Evolutionary conservation across 1,140 invertebrate species (phyloP), one percentile per base, ranked within the genome.

Genomic region (Papilio machaon): DNA sequence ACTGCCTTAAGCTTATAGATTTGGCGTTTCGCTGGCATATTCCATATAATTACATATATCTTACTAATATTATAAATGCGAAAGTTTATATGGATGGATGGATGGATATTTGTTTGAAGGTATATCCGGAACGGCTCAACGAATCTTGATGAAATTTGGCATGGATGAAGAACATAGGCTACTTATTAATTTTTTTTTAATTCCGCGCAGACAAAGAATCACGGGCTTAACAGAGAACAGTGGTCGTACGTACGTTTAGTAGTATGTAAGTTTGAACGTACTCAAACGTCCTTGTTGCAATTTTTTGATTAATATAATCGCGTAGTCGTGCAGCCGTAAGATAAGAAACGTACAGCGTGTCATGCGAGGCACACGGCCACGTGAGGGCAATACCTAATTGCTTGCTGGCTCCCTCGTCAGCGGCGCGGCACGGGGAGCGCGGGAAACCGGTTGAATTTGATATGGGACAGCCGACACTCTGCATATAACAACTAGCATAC

Each of bases 371-470:
- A 46, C 35, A 73, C 43, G 70, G 17, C 35, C 43, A 73, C 35
- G 70, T 73, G 35, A 73, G 38, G 46, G 70, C 38, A 19, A 73
- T 73, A 46, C 11, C 60, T 64, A 64, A 67, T 70, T 70, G 64
- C 30, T 35, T 15, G 64, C 64, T 70, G 60, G 11, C 60, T 67
- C 23, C 23, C 60, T 70, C 13, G 4, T 1, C 30, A 70, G 19
- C 23, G 60, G 11, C 60, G 23, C 60, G 60, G 60, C 60, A 38
- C 73, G 73, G 73, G 8, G 17, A 7, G 73, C 10, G 17, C 17
- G 73, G 38, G 73, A 43, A 73, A 73, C 73, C 73, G 73, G 73
- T 73, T 73, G 43, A 46, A 47, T 73, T 47, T 73, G 73, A 73
- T 47, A 70, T 38, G 64, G 30, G 64, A 73, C 38, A 73, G 43